phyloP scores from a whole-genome alignment of 2,797 vertebrate species.

The Sparus aurata region DNA sequence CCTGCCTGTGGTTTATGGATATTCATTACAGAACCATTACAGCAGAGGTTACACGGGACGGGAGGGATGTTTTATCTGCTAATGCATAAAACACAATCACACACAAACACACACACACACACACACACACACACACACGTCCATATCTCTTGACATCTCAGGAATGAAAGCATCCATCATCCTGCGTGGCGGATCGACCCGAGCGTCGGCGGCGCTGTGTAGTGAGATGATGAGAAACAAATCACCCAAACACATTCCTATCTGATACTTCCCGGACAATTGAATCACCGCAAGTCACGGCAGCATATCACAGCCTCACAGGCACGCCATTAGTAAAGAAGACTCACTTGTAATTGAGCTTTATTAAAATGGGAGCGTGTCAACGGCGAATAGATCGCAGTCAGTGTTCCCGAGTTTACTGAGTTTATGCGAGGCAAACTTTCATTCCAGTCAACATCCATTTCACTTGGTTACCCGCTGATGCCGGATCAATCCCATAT shows the following conservation, averaged over 20 bases:
- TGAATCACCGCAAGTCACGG: slow-evolving; percentile 44
- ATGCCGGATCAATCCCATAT: slow-evolving; percentile 51
- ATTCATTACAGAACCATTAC: slow-evolving; percentile 83
- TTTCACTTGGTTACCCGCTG: not conserved
- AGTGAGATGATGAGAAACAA: slow-evolving; percentile 65
- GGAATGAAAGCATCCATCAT: slow-evolving; percentile 77
- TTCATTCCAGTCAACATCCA: slow-evolving; percentile 42
- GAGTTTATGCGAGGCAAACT: slow-evolving; percentile 37
- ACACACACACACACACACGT: slow-evolving; percentile 37
- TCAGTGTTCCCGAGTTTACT: not conserved
- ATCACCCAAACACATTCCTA: slow-evolving; percentile 62
- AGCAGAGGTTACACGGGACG: slow-evolving; percentile 79
- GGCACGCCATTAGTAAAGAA: slow-evolving; percentile 5
- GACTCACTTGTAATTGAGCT: slow-evolving; percentile 57
- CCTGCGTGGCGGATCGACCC: slow-evolving; percentile 54
- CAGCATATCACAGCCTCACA: slow-evolving; percentile 18
- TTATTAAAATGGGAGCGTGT: slow-evolving; percentile 62
- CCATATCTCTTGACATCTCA: slow-evolving; percentile 55
- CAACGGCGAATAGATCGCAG: not conserved
- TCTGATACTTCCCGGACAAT: slow-evolving; percentile 53
- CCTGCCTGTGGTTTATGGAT: slow-evolving; percentile 78
- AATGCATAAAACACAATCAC: slow-evolving; percentile 63
- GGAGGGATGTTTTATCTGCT: slow-evolving; percentile 71
- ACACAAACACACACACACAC: not conserved
- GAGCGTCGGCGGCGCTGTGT: slow-evolving; percentile 20